phyloP scores from a whole-genome alignment of 2,113 vertebrate genomes.

The Protobothrops mucrosquamatus region DNA sequence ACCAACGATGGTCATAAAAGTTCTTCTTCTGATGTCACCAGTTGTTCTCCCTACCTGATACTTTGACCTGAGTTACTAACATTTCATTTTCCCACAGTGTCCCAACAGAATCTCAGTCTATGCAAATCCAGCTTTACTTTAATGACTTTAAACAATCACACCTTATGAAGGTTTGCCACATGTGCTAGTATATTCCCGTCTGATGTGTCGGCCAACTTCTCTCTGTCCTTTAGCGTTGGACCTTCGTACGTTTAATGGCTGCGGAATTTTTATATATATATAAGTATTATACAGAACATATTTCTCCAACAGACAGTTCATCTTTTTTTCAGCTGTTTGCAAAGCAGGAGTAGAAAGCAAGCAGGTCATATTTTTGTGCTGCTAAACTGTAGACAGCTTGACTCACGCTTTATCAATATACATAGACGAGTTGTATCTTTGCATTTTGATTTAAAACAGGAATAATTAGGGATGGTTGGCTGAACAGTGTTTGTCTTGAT shows the following conservation, averaged over 20 bases:
- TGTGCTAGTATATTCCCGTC: neutral
- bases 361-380: conserved; percentile 18
- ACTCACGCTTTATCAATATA: conserved; percentile 26
- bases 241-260: neutral
- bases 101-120: neutral
- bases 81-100: neutral
- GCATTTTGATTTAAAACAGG: conserved; percentile 27
- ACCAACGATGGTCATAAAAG: neutral
- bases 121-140: neutral
- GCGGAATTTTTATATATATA: conserved; percentile 18
- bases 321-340: conserved; percentile 33
- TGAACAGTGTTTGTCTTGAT: too few relatives aligned
- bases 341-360: conserved; percentile 3
- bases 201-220: neutral
- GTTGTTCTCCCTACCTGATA: neutral
- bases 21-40: neutral
- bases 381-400: neutral
- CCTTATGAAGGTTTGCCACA: neutral
- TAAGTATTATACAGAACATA: neutral
- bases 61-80: neutral
- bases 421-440: conserved; percentile 34
- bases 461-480: conserved; percentile 29
- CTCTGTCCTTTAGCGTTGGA: neutral
- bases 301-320: neutral
- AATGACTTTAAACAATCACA: neutral